phyloP scores from a whole-genome alignment of 1,140 invertebrate genomes.

The Neomicropteryx cornuta region DNA sequence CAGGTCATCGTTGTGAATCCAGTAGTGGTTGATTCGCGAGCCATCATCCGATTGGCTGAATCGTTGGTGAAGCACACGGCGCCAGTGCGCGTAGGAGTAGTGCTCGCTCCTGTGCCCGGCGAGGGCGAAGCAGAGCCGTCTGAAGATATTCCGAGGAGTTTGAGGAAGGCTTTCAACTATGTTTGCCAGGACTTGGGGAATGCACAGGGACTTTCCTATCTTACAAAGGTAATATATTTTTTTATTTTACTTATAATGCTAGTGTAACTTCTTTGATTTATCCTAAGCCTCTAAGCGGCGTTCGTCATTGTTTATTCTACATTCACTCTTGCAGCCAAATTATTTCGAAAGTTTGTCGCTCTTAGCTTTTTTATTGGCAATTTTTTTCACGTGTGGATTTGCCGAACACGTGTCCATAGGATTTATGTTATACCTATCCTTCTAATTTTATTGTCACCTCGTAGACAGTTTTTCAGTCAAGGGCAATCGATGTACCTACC shows the following conservation, averaged over 20 bases:
- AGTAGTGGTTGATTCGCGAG: slow-evolving; percentile 50
- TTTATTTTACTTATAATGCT: slow-evolving; percentile 16
- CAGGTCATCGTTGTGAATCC: slow-evolving; percentile 86
- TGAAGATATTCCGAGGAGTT: slow-evolving; percentile 68
- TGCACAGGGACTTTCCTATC: slow-evolving; percentile 66
- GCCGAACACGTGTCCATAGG: too few relatives aligned
- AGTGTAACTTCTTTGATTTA: too few relatives aligned
- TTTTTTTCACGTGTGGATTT: too few relatives aligned
- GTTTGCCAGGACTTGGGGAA: slow-evolving; percentile 65
- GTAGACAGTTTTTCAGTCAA: too few relatives aligned
- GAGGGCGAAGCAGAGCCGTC: slow-evolving; percentile 43
- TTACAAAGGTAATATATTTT: slow-evolving; percentile 57
- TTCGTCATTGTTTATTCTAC: too few relatives aligned
- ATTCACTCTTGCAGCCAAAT: too few relatives aligned
- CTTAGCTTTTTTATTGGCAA: too few relatives aligned
- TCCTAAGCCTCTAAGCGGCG: too few relatives aligned
- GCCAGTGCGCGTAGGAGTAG: slow-evolving; percentile 79
- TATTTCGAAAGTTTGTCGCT: too few relatives aligned
- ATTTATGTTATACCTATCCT: too few relatives aligned
- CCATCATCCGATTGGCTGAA: slow-evolving; percentile 78
- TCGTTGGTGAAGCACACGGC: slow-evolving; percentile 86
- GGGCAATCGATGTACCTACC: too few relatives aligned
- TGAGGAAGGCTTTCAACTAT: slow-evolving; percentile 89
- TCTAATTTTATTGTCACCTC: too few relatives aligned
- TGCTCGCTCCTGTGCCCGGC: slow-evolving; percentile 61